Evolutionary conservation across 2,888 invertebrate species (phyloP), one percentile per base, ranked within the genome.

Genomic region (Tachina grossa): DNA sequence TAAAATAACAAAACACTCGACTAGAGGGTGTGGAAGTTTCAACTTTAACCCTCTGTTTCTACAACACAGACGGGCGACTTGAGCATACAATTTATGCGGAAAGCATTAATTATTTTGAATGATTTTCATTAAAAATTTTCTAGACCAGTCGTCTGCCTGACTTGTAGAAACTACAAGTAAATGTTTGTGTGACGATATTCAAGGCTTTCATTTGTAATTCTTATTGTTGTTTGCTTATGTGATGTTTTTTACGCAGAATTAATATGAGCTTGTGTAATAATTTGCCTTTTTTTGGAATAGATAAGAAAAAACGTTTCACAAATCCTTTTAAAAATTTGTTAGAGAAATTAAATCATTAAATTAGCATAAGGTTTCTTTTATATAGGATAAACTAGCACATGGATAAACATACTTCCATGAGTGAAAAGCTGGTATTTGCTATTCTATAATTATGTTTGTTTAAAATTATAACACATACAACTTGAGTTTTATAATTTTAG

Each of bases 291-390:
- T 11, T 47, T 57, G 45, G 19, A 31, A 47, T 22, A 55, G 47
- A 57, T 65, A 55, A 19, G 19, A 59, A 59, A 14, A 1, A n/a
- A 2, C 31, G 2, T 22, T 55, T 22, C 19, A 1, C 3, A n/a
- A n/a, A 47, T 2, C 13, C 22, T 45, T 69, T 75, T 6, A 39
- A 41, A 43, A 69, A 55, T 47, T 69, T 81, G 43, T 49, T 63
- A 55, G 16, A 19, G 69, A 82, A 82, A 82, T 82, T 76, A 71
- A 76, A 69, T 63, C 69, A 82, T 76, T 82, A 81, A 75, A 75
- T 82, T 69, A 82, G 43, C 68, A 68, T 61, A 81, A 79, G 45
- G 45, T 68, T 13, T 53, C 14, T 69, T 31, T n/a, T 3, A 51
- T 9, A 59, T 1, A 13, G 63, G 41, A 69, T 3, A 11, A n/a